Evolutionary conservation across 2,888 invertebrate species (phyloP), one percentile per base, ranked within the genome.

Genomic region (Actias luna): DNA sequence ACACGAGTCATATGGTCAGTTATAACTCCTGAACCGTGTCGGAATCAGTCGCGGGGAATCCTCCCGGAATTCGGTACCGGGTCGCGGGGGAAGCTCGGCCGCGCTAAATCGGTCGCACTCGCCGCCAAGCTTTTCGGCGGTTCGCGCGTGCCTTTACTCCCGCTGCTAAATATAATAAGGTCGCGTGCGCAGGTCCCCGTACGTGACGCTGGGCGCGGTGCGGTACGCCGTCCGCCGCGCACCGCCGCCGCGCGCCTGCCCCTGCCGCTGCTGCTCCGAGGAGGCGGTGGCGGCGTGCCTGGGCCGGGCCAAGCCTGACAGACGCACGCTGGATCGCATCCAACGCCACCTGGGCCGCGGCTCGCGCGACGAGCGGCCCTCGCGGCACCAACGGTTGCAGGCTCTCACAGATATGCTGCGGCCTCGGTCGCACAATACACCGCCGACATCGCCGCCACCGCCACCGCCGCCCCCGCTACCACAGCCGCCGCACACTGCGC

Each of bases 321-420:
- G 89, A 88, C 94, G 95, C 94, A 95, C 95, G 85, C 95, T 96
- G 95, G 97, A 97, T 93, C 96, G 96, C 76, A 93, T 96, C 89
- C 96, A 96, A 84, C 96, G 95, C 88, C 95, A 96, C 85, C 95
- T 96, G 93, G 95, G 94, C 84, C 89, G 89, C 85, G 88, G 89
- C 83, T 82, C 88, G 79, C 87, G 89, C 82, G 88, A 89, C 86
- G 89, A 90, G 84, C 88, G 89, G 84, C 88, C 89, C 85, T 84
- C 85, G 84, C 89, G 92, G 80, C 89, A 94, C 80, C 95, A 95
- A 80, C 95, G 95, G 85, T 94, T 96, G 69, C 96, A 96, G 85
- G 96, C 97, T 84, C 93, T 97, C 78, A 97, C 97, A 63, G 96
- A 97, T 85, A 94, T 96, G 69, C 93, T 97, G 67, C 95, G 96